Conservation (phyloP, 2,113 vertebrate genomes). For the Patagioenas fasciata region DNA sequence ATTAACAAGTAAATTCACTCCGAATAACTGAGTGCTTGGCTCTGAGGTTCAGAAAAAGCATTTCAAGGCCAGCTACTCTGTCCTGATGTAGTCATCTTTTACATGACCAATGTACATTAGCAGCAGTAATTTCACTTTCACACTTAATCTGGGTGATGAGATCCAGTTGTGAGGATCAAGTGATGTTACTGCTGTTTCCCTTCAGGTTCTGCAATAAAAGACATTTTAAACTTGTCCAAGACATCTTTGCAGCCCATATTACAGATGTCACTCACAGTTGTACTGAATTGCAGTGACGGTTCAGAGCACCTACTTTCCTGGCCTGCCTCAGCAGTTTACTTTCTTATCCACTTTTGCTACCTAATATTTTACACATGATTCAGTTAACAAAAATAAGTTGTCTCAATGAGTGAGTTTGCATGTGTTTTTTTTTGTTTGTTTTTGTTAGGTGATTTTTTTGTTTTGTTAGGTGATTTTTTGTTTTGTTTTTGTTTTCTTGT, state of each 20-base stretch:
- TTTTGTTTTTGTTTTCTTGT: no score
- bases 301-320: background rate
- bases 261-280: background rate
- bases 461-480: no score
- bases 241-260: background rate
- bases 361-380: background rate
- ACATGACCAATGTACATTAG: background rate
- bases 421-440: background rate
- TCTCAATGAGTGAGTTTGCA: background rate
- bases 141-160: background rate
- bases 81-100: background rate
- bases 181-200: background rate
- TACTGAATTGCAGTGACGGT: background rate
- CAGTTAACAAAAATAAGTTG: background rate
- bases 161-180: background rate
- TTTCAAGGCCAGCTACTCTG: background rate
- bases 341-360: background rate
- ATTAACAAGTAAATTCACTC: background rate
- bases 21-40: background rate
- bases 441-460: no score
- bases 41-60: background rate
- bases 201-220: background rate
- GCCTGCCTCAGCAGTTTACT: background rate
- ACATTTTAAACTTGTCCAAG: background rate
- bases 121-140: background rate